Percentiles rank a stretch among this genome's conserved stretches.
phyloP scores from a whole-genome alignment of 2,888 invertebrate genomes.

The Cyrtodaria siliqua region DNA sequence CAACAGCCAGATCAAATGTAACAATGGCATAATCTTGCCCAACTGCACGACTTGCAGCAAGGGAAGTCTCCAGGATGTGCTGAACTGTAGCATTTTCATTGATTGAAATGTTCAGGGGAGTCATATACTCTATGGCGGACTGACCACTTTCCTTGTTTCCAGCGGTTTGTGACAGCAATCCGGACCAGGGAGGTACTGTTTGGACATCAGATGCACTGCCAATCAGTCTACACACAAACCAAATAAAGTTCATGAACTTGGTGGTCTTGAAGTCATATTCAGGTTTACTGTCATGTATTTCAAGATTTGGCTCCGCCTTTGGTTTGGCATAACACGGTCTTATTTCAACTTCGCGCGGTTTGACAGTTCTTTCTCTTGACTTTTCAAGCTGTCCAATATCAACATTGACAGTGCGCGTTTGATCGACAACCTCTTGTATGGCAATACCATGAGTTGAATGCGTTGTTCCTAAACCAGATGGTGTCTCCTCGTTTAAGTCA shows the following conservation, averaged over 20 bases:
- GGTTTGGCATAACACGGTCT: conserved; percentile 34
- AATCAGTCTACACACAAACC: conserved; percentile 22
- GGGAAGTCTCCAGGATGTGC: conserved; percentile 48
- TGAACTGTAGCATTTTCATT: conserved; percentile 61
- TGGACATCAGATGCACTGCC: conserved; percentile 17
- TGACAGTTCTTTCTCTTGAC: conserved; percentile 17
- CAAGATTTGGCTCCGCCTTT: conserved; percentile 32
- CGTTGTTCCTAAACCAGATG: conserved; percentile 48
- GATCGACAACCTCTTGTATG: conserved; percentile 44
- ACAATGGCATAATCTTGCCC: conserved; percentile 55
- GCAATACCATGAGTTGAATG: conserved; percentile 51
- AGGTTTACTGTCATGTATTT: not conserved
- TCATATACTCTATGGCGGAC: conserved; percentile 54
- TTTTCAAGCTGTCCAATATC: not conserved
- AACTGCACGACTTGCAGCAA: conserved; percentile 25
- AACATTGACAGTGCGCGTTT: not conserved
- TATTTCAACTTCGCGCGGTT: conserved; percentile 8
- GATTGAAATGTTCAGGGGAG: conserved; percentile 42
- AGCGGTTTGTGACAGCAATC: conserved; percentile 46
- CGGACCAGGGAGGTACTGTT: conserved; percentile 28
- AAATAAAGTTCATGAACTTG: conserved; percentile 13
- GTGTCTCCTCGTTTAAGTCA: conserved; percentile 53
- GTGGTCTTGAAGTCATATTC: not conserved
- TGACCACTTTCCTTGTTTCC: not conserved
- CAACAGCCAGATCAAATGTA: conserved; percentile 63